Evolutionary conservation across 2,888 invertebrate species (phyloP), one percentile per base, ranked within the genome.

Genomic region (Lathronympha strigana): DNA sequence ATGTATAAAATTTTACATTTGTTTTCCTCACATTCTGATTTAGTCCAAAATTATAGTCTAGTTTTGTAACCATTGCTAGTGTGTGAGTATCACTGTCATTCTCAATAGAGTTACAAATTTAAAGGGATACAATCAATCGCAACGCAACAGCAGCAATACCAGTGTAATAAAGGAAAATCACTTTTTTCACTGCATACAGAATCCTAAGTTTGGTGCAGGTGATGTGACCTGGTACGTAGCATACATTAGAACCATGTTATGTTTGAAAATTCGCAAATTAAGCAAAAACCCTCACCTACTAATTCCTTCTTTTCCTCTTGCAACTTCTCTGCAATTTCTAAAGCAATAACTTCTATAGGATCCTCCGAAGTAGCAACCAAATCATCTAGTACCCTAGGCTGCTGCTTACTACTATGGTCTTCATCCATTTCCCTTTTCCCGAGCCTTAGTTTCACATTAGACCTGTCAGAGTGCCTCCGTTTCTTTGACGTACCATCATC

Each of bases 221-320:
- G n/a, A n/a, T n/a, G n/a, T n/a, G n/a, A n/a, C n/a, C n/a, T n/a
- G n/a, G n/a, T n/a, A n/a, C n/a, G n/a, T n/a, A n/a, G n/a, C n/a
- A 38, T 38, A 38, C 15, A 38, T 15, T 38, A n/a, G 2, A n/a
- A 5, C 1, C 15, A n/a, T 38, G 38, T 43, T 9, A 4, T 21
- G 0, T 50, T 50, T 28, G 2, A 8, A 38, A 13, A 38, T 38
- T 13, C n/a, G 3, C 1, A 38, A 13, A n/a, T n/a, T 17, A 21
- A 19, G 33, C 2, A 51, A 13, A 3, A 1, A 8, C 83, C 93
- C 93, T 90, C 88, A 96, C 96, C 90, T 77, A 97, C 89, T 75
- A 97, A 92, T 50, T 94, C 94, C 76, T 94, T 94, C 72, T 96
- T 96, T 73, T 95, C 94, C 82, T 97, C 97, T 66, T 86, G 92